Conservation (phyloP, 2,113 vertebrate genomes). For the Syngnathus floridae region DNA sequence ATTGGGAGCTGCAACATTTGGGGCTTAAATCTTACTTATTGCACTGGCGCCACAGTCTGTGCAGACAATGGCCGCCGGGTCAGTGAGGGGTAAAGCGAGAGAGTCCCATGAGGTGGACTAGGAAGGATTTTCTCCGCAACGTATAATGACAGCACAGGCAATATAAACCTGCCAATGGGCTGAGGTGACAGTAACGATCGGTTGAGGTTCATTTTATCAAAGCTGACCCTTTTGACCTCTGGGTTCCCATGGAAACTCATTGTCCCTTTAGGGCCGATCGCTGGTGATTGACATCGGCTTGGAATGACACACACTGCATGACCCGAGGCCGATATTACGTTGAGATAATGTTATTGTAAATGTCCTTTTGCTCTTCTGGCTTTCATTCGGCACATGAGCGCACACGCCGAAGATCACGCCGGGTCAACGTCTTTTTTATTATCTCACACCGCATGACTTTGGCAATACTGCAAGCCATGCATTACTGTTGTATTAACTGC, state of each 20-base stretch:
- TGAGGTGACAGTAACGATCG: slow-evolving; percentile 43
- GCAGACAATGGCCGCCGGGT: slow-evolving; percentile 49
- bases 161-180: slow-evolving; percentile 44
- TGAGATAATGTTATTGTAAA: slow-evolving; percentile 33
- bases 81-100: slow-evolving; percentile 50
- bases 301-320: slow-evolving; percentile 28
- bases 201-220: slow-evolving; percentile 41
- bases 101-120: slow-evolving; percentile 41
- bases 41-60: slow-evolving; percentile 42
- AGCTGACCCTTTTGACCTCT: slow-evolving; percentile 50
- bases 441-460: neutral
- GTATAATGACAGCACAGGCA: slow-evolving; percentile 56
- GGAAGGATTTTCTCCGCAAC: slow-evolving; percentile 46
- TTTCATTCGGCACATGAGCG: slow-evolving; percentile 14
- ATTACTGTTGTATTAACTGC: slow-evolving; percentile 25
- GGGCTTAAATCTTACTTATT: slow-evolving; percentile 62
- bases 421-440: slow-evolving; percentile 24
- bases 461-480: slow-evolving; percentile 7
- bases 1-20: slow-evolving; percentile 40
- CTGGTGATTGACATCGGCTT: slow-evolving; percentile 38
- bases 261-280: slow-evolving; percentile 21
- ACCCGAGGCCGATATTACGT: slow-evolving; percentile 10
- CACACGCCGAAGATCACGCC: slow-evolving; percentile 8
- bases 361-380: slow-evolving; percentile 7
- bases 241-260: slow-evolving; percentile 47